Evolutionary conservation across 2,888 invertebrate species (phyloP).

Genomic region (Cheilosia soror): DNA sequence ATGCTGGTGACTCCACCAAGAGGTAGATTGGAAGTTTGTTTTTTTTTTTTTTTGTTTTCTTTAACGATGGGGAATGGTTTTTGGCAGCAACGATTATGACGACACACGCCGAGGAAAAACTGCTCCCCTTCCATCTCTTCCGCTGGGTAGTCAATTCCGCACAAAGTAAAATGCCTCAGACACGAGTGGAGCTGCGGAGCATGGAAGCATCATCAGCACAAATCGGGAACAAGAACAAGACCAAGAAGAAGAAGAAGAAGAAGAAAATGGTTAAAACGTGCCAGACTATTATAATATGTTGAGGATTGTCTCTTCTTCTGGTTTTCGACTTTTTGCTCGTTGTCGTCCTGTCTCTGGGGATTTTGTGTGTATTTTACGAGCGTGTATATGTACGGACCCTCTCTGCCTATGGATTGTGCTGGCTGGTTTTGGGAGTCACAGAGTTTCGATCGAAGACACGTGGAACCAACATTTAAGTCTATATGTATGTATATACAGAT

Average conservation of each 20-base stretch:
- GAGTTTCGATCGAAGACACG: constrained; percentile 64
- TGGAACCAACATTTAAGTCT: constrained; percentile 71
- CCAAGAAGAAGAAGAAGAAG: constrained; percentile 61
- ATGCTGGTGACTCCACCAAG: constrained; percentile 26
- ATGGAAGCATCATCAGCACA: constrained; percentile 59
- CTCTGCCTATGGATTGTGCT: constrained; percentile 25
- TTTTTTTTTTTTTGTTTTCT: background rate
- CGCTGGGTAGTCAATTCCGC: constrained; percentile 35
- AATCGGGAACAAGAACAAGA: constrained; percentile 49
- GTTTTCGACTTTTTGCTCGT: constrained; percentile 17
- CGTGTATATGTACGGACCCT: constrained; percentile 6
- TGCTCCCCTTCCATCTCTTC: background rate
- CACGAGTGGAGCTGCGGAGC: constrained; percentile 21
- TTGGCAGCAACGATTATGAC: constrained; percentile 65
- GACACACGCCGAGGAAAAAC: constrained; percentile 50
- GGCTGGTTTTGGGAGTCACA: constrained; percentile 10
- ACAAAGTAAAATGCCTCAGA: constrained; percentile 60
- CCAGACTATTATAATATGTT: constrained; percentile 73
- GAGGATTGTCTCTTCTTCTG: constrained; percentile 60
- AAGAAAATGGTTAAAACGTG: constrained; percentile 73
- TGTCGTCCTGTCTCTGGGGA: constrained; percentile 19
- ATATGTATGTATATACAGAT: background rate
- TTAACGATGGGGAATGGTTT: constrained; percentile 37
- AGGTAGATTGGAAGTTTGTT: constrained; percentile 34
- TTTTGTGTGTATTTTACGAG: constrained; percentile 45